Base-by-base conservation (phyloP, 2,797 vertebrate species). In the Brachyrhaphis roseni region DNA sequence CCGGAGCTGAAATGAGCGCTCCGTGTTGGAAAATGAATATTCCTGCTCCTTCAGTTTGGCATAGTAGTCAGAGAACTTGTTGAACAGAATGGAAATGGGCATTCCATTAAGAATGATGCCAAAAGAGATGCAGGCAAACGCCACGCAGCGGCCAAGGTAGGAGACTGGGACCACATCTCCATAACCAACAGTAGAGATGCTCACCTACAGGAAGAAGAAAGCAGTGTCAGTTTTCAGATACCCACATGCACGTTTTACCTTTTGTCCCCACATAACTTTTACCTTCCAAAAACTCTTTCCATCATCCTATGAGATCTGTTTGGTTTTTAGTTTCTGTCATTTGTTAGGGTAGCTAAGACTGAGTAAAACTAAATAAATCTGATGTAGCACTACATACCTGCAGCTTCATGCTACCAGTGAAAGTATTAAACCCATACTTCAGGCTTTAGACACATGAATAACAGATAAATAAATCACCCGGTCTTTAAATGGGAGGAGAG, bases 51-150 rank as follows among this genome's bases (percentile, higher is more conserved):
- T 98, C 77, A 98, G 95, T 93, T 97, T 98, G 88, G 96, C 95
- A 8, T 98, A 98, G 91, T 97, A 98, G 94, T 98, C 97, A 0
- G 97, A 98, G 84, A 98, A 98, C 89, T 97, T 97, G 95, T 98
- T 98, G 93, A 97, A 98, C 45, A 98, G 95, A 82, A 98, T 97
- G 76, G 97, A 98, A 89, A 98, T 98, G 84, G 97, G 97, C 97
- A 98, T 97, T 76, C 97, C 97, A 0, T 98, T 98, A 80, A 98
- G 96, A 90, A 98, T 98, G 90, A 98, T 98, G 64, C 97, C 97
- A 0, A 98, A 98, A 31, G 97, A 98, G 91, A 98, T 98, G 93
- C 97, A 98, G 79, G 94, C 87, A 0, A 98, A 98, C 0, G 97
- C 97, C 86, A 98, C 97, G 5, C 97, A 89, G 82, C 97, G 94